Conservation (phyloP, 2,888 invertebrate species). For the Agrotis ipsilon region DNA sequence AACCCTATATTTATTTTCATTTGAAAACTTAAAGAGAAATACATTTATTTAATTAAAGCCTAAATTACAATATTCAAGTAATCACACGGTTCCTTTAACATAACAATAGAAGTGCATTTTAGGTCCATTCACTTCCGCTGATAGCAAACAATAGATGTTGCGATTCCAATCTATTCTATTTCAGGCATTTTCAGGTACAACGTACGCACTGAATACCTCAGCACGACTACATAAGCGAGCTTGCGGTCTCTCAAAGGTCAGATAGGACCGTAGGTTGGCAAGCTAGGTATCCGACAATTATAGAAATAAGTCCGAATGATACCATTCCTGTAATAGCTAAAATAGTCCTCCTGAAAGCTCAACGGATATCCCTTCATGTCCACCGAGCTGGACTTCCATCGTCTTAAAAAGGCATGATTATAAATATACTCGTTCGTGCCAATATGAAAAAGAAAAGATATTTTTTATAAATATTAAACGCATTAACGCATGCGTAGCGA, state of each 20-base stretch:
- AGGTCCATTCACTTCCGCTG: background rate
- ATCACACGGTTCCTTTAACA: too few relatives aligned
- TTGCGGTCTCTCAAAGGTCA: constrained; percentile 21
- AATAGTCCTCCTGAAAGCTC: background rate
- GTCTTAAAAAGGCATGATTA: too few relatives aligned
- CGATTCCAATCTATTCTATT: constrained; percentile 9
- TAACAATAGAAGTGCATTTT: background rate
- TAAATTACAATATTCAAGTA: background rate
- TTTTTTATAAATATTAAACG: too few relatives aligned
- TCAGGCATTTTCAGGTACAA: background rate
- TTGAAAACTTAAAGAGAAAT: too few relatives aligned
- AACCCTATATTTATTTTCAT: too few relatives aligned
- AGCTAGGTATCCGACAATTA: background rate
- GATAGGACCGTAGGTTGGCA: background rate
- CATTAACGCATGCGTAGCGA: too few relatives aligned
- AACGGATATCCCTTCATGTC: background rate
- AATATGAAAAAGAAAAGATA: background rate
- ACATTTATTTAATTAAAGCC: too few relatives aligned
- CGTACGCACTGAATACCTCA: constrained; percentile 2
- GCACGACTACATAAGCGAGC: background rate
- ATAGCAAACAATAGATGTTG: background rate
- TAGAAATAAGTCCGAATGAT: background rate
- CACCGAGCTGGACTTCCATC: too few relatives aligned
- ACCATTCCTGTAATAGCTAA: background rate
- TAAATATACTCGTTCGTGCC: too few relatives aligned